Base-by-base conservation (phyloP, 2,797 vertebrate species). In the Amazonetta brasiliensis region DNA sequence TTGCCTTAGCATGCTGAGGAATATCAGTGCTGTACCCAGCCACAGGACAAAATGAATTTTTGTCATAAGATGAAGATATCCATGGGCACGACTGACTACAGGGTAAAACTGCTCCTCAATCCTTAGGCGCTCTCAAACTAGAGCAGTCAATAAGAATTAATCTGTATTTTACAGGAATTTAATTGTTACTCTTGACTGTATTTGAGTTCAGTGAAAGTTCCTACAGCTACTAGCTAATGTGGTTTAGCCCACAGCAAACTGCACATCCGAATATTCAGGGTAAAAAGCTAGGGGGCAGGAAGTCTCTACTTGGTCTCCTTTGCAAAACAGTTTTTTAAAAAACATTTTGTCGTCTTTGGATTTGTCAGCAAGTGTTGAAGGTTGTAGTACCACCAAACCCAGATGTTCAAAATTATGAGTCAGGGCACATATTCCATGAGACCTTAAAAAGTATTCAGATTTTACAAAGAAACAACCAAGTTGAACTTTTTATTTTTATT, bases 71-170 rank as follows among this genome's bases (percentile, higher is more conserved):
- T 35, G 10, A 84, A 69, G n/a, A 58, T 25, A n/a, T 1, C n/a
- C 25, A n/a, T 14, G 50, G 55, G 39, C 18, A 16, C 18, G 71
- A 67, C 9, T 5, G 20, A 7, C 26, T 62, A 31, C n/a, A 50
- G 44, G 18, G 50, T 39, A 59, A 76, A 41, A 22, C 39, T 55
- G 12, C 7, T 68, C 2, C 6, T 25, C 68, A 39, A 31, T 22
- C 63, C 73, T 48, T 16, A n/a, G 41, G 30, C 39, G 11, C 9
- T 64, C 18, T 56, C 88, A 73, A 87, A 77, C 39, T 37, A 73
- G 35, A 79, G 18, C n/a, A 79, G 79, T 88, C 63, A 31, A 11
- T 66, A 80, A 69, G 31, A 73, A 88, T 56, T 90, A 73, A 86
- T 73, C 59, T 52, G 41, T 48, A 85, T 15, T 76, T 76, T 83